Evolutionary conservation across 1,140 invertebrate genomes (phyloP).

Genomic region (Lepidostoma basale): DNA sequence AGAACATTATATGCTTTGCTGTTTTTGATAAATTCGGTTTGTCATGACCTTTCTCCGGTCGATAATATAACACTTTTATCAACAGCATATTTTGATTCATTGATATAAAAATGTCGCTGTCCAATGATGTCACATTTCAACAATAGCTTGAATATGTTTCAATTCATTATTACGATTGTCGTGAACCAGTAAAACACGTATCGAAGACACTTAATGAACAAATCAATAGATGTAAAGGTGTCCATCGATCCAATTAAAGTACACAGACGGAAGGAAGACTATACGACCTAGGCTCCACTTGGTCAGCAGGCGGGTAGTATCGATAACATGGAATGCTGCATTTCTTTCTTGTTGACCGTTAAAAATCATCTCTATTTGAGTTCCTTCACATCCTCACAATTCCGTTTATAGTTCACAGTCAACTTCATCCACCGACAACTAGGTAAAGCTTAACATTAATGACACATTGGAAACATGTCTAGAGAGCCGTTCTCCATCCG

Average conservation of each 20-base stretch:
- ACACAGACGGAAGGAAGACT: constrained; percentile 4
- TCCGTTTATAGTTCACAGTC: constrained; percentile 18
- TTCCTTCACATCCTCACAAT: constrained; percentile 6
- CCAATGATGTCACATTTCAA: too few species aligned
- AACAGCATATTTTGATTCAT: too few species aligned
- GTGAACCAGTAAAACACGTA: too few species aligned
- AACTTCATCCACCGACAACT: constrained; percentile 4
- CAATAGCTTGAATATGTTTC: too few species aligned
- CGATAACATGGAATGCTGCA: constrained; percentile 39
- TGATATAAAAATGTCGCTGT: too few species aligned
- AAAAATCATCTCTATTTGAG: background rate
- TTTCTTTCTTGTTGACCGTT: constrained; percentile 7
- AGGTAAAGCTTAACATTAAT: background rate
- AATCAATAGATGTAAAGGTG: too few species aligned
- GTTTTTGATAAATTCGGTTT: too few species aligned
- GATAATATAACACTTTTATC: too few species aligned
- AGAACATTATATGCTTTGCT: too few species aligned
- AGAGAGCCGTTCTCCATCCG: constrained; percentile 16
- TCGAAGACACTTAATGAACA: too few species aligned
- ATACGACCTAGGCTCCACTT: background rate
- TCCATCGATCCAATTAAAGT: background rate
- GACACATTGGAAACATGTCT: background rate
- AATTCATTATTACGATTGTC: too few species aligned
- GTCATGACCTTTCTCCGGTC: too few species aligned
- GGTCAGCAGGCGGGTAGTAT: constrained; percentile 5